Evolutionary conservation across 2,113 vertebrate species (phyloP).

Genomic region (Oreochromis tanganicae): DNA sequence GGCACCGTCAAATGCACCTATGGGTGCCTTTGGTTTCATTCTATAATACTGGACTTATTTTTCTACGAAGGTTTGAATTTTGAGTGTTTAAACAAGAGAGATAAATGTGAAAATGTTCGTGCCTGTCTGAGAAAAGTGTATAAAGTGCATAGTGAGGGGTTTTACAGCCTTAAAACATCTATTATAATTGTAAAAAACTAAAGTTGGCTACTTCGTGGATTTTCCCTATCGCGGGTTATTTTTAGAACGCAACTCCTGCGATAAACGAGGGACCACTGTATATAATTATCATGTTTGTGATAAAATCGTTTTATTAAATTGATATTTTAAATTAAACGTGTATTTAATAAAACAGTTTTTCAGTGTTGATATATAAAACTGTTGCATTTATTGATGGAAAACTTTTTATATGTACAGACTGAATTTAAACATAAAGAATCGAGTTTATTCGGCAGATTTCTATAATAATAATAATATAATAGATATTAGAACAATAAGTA

Average conservation of each 20-base stretch:
- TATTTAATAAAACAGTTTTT: too few species aligned
- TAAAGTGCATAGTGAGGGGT: neutral
- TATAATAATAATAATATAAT: neutral
- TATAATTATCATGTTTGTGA: too few species aligned
- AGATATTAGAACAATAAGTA: neutral
- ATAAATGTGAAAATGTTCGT: fast-evolving
- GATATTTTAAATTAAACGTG: too few species aligned
- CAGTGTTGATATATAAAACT: too few species aligned
- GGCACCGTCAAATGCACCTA: neutral
- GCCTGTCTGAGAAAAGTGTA: neutral
- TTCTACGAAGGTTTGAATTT: neutral
- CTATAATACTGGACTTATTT: neutral
- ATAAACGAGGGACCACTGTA: too few species aligned
- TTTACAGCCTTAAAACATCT: neutral
- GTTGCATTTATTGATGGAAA: too few species aligned
- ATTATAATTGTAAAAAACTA: neutral
- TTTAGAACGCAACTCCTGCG: neutral
- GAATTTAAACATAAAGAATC: too few species aligned
- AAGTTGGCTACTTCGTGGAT: neutral
- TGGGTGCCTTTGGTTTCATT: neutral
- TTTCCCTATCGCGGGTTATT: neutral
- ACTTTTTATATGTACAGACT: too few species aligned
- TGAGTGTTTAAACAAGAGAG: neutral
- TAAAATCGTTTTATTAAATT: too few species aligned
- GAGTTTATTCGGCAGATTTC: too few species aligned